Evolutionary conservation across 2,113 vertebrate species (phyloP).

Genomic region (Prolemur simus): DNA sequence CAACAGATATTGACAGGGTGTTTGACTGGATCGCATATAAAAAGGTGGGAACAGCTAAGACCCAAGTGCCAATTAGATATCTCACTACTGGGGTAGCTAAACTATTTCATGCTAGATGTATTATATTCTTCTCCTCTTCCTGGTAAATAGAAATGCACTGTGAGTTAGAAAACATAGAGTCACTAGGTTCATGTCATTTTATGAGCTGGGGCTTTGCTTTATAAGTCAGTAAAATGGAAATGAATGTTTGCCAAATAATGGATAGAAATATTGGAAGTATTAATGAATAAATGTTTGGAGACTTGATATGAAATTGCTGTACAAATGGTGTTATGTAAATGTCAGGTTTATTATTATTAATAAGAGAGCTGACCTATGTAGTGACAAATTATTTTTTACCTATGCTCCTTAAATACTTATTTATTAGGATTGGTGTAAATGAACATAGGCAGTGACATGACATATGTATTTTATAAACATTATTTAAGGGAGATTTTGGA

Average conservation of each 20-base stretch:
- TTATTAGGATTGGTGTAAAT: constrained; percentile 37
- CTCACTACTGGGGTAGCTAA: neutral
- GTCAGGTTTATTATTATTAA: constrained; percentile 42
- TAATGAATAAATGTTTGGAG: constrained; percentile 51
- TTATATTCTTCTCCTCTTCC: neutral
- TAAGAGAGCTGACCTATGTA: neutral
- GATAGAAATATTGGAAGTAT: constrained; percentile 27
- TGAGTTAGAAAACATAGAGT: neutral
- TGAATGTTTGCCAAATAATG: constrained; percentile 40
- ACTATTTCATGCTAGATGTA: neutral
- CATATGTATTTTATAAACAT: neutral
- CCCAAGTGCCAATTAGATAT: neutral
- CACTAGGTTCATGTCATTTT: constrained; percentile 4
- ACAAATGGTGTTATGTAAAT: constrained; percentile 1
- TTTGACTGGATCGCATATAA: constrained; percentile 99
- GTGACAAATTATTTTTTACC: constrained; percentile 42
- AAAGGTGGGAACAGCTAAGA: constrained; percentile 87
- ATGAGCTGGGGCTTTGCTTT: neutral
- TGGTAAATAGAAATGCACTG: neutral
- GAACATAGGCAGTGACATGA: neutral
- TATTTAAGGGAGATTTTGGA: neutral
- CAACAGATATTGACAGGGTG: constrained; percentile 94
- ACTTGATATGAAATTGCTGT: neutral
- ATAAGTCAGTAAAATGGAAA: constrained; percentile 35
- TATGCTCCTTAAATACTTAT: neutral